Conservation (phyloP, 53 echinoderm and acorn worm genomes). For the Patiria pectinifera region DNA sequence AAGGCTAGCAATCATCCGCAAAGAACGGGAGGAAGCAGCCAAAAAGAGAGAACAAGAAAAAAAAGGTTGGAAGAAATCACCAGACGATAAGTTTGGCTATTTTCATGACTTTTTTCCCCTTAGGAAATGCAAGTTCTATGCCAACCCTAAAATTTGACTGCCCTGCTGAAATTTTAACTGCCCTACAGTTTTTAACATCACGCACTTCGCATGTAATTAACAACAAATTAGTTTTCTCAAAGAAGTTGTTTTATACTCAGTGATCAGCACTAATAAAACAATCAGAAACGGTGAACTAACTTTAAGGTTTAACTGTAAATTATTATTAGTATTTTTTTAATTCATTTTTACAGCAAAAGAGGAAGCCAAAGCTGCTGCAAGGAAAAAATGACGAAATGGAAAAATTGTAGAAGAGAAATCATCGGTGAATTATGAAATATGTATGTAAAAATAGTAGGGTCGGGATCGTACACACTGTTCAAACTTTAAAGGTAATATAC, state of each 20-base stretch:
- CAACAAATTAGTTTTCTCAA: too few relatives aligned
- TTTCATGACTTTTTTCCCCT: too few relatives aligned
- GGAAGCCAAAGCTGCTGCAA: conserved; percentile 68
- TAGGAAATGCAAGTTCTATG: too few relatives aligned
- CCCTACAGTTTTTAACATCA: too few relatives aligned
- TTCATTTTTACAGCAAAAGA: conserved; percentile 67
- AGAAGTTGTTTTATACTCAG: too few relatives aligned
- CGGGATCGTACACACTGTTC: background rate
- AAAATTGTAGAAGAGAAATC: conserved; percentile 9
- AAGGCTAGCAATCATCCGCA: conserved; percentile 86
- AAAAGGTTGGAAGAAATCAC: conserved; percentile 68
- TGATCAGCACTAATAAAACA: too few relatives aligned
- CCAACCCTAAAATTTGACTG: too few relatives aligned
- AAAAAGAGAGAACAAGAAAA: conserved; percentile 84
- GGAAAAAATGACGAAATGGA: conserved; percentile 70
- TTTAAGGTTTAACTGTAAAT: background rate
- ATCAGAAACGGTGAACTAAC: too few relatives aligned
- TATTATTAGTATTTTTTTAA: background rate
- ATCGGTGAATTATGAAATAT: background rate
- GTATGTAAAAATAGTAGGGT: conserved; percentile 1
- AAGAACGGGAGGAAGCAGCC: conserved; percentile 91
- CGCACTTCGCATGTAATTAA: too few relatives aligned
- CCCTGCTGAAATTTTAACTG: too few relatives aligned
- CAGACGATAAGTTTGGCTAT: too few relatives aligned
- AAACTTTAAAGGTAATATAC: background rate